Conservation (phyloP, 2,888 invertebrate genomes). For the Unio pictorum region DNA sequence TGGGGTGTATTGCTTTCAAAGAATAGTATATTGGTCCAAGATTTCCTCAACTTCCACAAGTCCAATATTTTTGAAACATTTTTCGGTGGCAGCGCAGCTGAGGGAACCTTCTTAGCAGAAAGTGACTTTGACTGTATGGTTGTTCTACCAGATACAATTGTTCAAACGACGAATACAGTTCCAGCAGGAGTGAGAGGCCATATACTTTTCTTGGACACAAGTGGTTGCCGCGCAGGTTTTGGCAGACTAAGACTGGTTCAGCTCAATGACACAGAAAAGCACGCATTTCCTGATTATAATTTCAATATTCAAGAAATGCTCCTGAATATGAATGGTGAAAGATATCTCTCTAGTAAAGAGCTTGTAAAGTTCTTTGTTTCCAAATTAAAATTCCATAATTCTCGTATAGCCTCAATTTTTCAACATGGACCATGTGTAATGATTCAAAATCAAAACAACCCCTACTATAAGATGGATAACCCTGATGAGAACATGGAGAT, state of each 20-base stretch:
- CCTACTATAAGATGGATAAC: not conserved
- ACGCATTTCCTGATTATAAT: not conserved
- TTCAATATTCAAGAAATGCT: not conserved
- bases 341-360: conserved; percentile 7
- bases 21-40: conserved; percentile 6
- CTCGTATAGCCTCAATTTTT: not conserved
- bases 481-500: not conserved
- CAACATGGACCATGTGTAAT: conserved; percentile 9
- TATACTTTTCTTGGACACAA: conserved; percentile 3
- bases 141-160: conserved; percentile 3
- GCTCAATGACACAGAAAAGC: conserved; percentile 1
- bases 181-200: not conserved
- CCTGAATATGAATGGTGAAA: conserved; percentile 1
- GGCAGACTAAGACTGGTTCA: conserved; percentile 4
- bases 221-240: conserved; percentile 5
- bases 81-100: conserved; percentile 9
- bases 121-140: conserved; percentile 15
- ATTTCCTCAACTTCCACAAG: conserved; percentile 1
- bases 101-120: conserved; percentile 5
- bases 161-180: not conserved
- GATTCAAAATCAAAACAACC: not conserved
- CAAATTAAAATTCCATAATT: too few species aligned
- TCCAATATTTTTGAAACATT: conserved; percentile 1
- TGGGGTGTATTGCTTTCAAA: conserved; percentile 1
- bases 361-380: not conserved